Percentiles rank a stretch among this genome's conserved stretches.
These are phyloP conservation scores for Labroides dimidiatus DNA, from an alignment of 2,797 vertebrate species.

Conservation along the genomic window DNA sequence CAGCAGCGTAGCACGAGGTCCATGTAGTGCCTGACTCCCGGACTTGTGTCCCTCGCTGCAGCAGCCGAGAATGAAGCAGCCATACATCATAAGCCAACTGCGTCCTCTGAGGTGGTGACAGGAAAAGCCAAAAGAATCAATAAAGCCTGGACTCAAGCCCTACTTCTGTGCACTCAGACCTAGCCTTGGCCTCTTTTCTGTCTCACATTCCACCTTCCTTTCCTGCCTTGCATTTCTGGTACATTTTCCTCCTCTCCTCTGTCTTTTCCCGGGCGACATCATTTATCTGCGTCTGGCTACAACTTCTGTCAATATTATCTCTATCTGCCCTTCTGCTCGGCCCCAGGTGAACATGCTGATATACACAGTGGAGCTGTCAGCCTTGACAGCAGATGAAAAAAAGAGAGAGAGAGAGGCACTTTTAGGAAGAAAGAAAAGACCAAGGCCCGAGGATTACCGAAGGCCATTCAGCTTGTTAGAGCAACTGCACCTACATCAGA, in stretches of 20 bases:
- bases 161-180: slow-evolving; percentile 56
- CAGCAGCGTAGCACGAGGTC: slow-evolving; percentile 54
- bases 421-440: slow-evolving; percentile 63
- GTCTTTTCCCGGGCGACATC: slow-evolving; percentile 56
- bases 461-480: slow-evolving; percentile 80
- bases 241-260: slow-evolving; percentile 37
- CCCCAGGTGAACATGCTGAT: slow-evolving; percentile 72
- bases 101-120: slow-evolving; percentile 70
- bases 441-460: slow-evolving; percentile 70
- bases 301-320: slow-evolving; percentile 78
- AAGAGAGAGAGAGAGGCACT: slow-evolving; percentile 45
- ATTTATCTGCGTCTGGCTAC: slow-evolving; percentile 68
- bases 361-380: slow-evolving; percentile 69
- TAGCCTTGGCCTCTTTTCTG: slow-evolving; percentile 42
- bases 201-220: slow-evolving; percentile 36
- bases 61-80: slow-evolving; percentile 56
- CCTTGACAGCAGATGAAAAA: slow-evolving; percentile 70
- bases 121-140: slow-evolving; percentile 78
- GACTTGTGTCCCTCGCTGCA: slow-evolving; percentile 62
- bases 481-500: slow-evolving; percentile 62
- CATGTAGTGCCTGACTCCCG: slow-evolving; percentile 60
- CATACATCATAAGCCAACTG: slow-evolving; percentile 77
- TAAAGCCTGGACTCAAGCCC: slow-evolving; percentile 69
- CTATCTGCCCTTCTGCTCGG: slow-evolving; percentile 60
- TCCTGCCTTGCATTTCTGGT: slow-evolving; percentile 25